A percentile compares a stretch with the other conserved stretches of the same genome.
Evolutionary conservation across 1,140 invertebrate species (phyloP).

Genomic region (Hylyphantes graminicola): DNA sequence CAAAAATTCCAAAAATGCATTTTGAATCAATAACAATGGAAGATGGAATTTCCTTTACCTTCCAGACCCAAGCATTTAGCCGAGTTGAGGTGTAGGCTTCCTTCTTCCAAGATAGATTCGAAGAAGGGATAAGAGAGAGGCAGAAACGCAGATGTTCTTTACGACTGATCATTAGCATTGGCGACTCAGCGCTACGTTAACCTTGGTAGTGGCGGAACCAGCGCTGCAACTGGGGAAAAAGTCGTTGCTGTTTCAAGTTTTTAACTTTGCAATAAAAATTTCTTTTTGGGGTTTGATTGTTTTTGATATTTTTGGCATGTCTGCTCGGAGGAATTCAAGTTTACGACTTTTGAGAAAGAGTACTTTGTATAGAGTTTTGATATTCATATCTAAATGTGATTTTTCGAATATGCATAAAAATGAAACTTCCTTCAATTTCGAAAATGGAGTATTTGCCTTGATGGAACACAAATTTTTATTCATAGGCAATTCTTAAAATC

Average conservation of each 20-base stretch:
- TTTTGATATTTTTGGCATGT: background rate
- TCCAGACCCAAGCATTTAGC: slow-evolving; percentile 22
- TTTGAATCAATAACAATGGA: slow-evolving; percentile 52
- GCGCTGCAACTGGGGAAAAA: background rate
- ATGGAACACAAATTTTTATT: too few relatives aligned
- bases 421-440: too few relatives aligned
- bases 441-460: too few relatives aligned
- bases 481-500: too few relatives aligned
- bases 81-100: background rate
- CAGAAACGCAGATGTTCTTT: slow-evolving; percentile 49
- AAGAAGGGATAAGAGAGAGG: slow-evolving; percentile 16
- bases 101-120: slow-evolving; percentile 1
- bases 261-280: background rate
- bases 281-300: background rate
- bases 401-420: too few relatives aligned
- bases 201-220: slow-evolving; percentile 15
- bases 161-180: slow-evolving; percentile 51
- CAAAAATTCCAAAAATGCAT: slow-evolving; percentile 36
- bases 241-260: slow-evolving; percentile 19
- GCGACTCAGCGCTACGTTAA: slow-evolving; percentile 45
- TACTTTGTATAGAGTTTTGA: background rate
- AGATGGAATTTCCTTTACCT: slow-evolving; percentile 37
- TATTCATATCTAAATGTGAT: background rate
- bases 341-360: background rate
- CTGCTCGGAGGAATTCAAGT: background rate